Evolutionary conservation across 2,113 vertebrate species (phyloP).

Genomic region (Bothrops jararaca): DNA sequence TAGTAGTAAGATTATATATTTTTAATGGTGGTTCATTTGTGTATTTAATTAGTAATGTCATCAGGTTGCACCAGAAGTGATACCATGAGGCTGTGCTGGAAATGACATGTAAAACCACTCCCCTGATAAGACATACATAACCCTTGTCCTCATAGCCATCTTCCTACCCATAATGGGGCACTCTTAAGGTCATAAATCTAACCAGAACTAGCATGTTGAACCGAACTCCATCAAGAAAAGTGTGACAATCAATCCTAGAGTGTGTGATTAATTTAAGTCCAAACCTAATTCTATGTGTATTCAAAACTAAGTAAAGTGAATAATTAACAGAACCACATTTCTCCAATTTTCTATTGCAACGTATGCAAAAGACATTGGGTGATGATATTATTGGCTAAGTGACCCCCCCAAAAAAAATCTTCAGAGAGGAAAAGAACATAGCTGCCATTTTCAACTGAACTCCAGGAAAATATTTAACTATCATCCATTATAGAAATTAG

Average conservation of each 20-base stretch:
- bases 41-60: background rate
- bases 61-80: background rate
- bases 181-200: background rate
- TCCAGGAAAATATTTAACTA: background rate
- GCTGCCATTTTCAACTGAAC: background rate
- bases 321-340: background rate
- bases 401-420: background rate
- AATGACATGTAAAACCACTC: background rate
- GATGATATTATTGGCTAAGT: background rate
- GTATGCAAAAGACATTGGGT: background rate
- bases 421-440: background rate
- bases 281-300: background rate
- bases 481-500: background rate
- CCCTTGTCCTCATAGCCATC: background rate
- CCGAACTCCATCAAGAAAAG: background rate
- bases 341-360: background rate
- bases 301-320: background rate
- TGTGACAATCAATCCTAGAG: background rate
- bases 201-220: background rate
- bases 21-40: background rate
- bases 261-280: background rate
- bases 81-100: background rate
- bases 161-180: background rate
- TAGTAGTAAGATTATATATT: too few species aligned
- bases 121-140: background rate